Evolutionary conservation across 2,888 invertebrate species (phyloP), one percentile per base, ranked within the genome.

Genomic region (Plagodis pulveraria): DNA sequence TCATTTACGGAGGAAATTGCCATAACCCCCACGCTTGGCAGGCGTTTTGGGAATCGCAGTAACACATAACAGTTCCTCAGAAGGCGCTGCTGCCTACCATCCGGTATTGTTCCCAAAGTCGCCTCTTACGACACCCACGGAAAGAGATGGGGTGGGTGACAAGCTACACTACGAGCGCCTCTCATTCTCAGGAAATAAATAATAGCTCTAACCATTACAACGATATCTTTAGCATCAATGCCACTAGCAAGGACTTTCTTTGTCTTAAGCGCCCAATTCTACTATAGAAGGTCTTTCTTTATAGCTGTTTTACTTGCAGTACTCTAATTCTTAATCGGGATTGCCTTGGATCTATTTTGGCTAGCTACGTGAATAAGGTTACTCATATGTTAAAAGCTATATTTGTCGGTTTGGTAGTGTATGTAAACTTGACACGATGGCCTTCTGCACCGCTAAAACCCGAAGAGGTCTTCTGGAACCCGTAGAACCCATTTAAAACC

Each of bases 341-440:
- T 61, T 53, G 53, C 55, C 69, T 65, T 62, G 66, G 41, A 42
- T 64, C 65, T 66, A 66, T 66, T 70, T 56, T 55, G 48, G 49
- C 22, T 44, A 35, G 55, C 65, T 56, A 7, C 41, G 62, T 41
- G 63, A 52, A 56, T 69, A 69, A 72, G 69, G 67, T 65, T 65
- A 69, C 65, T 50, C 47, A 35, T 62, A 72, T 67, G 73, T 72
- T 74, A 76, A 75, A 75, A 74, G 72, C 69, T 60, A 64, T 70
- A 72, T 78, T 73, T 72, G 73, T 65, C 59, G 66, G 59, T 72
- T 72, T 65, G 66, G 63, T 61, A 48, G 57, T 60, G 22, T 22
- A 22, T 22, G 22, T 71, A 80, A 80, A 80, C 81, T 81, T 81
- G 81, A 81, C 82, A 75, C 63, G 59, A 47, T 75, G 71, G 59